Base-by-base conservation (phyloP, 2,888 invertebrate genomes). In the Dasypogon diadema region DNA sequence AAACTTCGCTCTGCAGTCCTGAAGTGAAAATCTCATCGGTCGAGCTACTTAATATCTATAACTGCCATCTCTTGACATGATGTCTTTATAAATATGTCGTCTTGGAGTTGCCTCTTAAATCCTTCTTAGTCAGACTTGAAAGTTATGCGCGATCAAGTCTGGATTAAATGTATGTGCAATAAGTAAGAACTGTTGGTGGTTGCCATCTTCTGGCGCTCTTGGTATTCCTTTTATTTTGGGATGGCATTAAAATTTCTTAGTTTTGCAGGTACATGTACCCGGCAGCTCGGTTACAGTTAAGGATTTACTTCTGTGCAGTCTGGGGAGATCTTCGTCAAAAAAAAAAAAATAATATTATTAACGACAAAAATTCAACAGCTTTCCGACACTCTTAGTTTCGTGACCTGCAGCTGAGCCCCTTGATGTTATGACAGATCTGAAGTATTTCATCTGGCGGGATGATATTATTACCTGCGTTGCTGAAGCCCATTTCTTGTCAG, bases 371-470 rank as follows among this genome's bases (percentile, higher is more conserved):
- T 58, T 58, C 55, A 46, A 58, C 46, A 74, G 30, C 58, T 73
- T 56, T 46, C 56, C 58, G 56, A 48, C 56, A 74, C 58, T 58
- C 42, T 58, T 56, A 37, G 55, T 54, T 58, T 74, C 74, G 74
- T 74, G 74, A 74, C 74, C 74, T 48, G 74, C 34, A 74, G 74
- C 46, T 74, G 74, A 74, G 74, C 74, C 30, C 48, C 24, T 74
- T 74, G 74, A 74, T 74, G 74, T 74, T 74, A 74, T 74, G 74
- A 74, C 74, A 74, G 74, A 74, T 74, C 58, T 74, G n/a, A 58
- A 34, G 56, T 56, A 73, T 73, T 55, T 42, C 73, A 73, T 73
- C 56, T 55, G 4, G 10, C n/a, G n/a, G 24, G 16, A 70, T 54
- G 56, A 73, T 73, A 42, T 42, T 73, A 37, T 56, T 73, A 10